These are phyloP conservation scores for Augochlora pura DNA, from an alignment of 1,140 invertebrate species.

Conservation along the genomic window DNA sequence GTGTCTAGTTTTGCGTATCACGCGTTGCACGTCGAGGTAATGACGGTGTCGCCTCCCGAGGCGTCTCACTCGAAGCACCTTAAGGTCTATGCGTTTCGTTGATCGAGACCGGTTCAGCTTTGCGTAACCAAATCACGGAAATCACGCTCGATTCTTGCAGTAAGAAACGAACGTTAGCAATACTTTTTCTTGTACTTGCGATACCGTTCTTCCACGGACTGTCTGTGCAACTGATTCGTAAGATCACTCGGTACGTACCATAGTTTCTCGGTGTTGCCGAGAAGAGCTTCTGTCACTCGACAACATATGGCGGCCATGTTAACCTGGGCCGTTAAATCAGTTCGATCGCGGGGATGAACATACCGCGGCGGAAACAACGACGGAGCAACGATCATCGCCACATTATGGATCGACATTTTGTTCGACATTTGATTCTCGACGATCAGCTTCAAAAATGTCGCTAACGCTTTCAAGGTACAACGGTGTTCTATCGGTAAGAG, in stretches of 20 bases:
- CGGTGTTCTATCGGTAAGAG: constrained; percentile 91
- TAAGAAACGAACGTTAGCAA: constrained; percentile 36
- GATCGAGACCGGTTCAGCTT: no score
- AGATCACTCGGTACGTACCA: constrained; percentile 89
- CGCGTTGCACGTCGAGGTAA: neutral
- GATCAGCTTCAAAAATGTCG: constrained; percentile 88
- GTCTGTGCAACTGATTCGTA: constrained; percentile 84
- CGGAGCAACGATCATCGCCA: constrained; percentile 95
- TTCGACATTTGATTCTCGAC: constrained; percentile 87
- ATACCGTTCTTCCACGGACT: constrained; percentile 81
- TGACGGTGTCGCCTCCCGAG: neutral
- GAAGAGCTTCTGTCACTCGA: constrained; percentile 88
- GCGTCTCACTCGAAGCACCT: neutral
- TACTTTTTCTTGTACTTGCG: constrained; percentile 78
- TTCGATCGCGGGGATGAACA: constrained; percentile 80
- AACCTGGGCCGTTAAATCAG: constrained; percentile 85
- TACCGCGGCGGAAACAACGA: constrained; percentile 92
- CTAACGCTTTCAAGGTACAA: constrained; percentile 88
- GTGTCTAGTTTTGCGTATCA: no score
- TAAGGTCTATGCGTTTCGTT: neutral
- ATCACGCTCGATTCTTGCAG: neutral
- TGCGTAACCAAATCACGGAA: no score
- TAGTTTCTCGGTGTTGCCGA: constrained; percentile 86
- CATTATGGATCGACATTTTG: constrained; percentile 94
- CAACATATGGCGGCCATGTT: constrained; percentile 91